A percentile compares a stretch with the other conserved stretches of the same genome.
phyloP scores from a whole-genome alignment of 64 coral and sea anemone genomes.

The Hydrozoanthus tunicans region DNA sequence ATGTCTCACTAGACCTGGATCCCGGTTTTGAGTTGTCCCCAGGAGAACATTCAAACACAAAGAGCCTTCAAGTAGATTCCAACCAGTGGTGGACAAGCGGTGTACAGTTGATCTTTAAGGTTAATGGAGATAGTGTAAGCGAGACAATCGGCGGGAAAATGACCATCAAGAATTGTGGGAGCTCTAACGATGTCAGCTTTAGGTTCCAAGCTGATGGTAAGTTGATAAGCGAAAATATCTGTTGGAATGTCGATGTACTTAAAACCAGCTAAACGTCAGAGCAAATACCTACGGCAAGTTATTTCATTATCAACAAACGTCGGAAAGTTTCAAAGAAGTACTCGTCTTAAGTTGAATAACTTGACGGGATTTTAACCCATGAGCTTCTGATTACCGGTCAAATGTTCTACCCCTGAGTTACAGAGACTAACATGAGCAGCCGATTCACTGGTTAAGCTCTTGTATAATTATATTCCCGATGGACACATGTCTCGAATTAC shows the following conservation, averaged over 20 bases:
- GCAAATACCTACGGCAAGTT: too few relatives aligned
- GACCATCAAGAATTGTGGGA: neutral
- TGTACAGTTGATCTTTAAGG: neutral
- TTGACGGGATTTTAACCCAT: too few relatives aligned
- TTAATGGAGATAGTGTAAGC: neutral
- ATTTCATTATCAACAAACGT: too few relatives aligned
- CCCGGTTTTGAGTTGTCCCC: slow-evolving; percentile 23
- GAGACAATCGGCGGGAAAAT: slow-evolving; percentile 28
- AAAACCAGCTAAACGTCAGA: too few relatives aligned
- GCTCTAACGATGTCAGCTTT: neutral
- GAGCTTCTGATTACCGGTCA: too few relatives aligned
- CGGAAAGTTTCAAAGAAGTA: too few relatives aligned
- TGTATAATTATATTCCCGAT: too few relatives aligned
- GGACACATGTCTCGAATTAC: too few relatives aligned
- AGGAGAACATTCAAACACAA: neutral
- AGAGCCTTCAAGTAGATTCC: slow-evolving; percentile 4
- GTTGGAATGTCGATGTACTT: neutral
- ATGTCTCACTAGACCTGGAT: slow-evolving; percentile 18
- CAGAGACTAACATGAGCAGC: too few relatives aligned
- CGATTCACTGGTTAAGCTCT: too few relatives aligned
- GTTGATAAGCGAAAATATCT: neutral
- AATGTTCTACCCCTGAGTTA: too few relatives aligned
- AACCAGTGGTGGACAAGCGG: slow-evolving; percentile 13
- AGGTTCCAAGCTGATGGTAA: slow-evolving; percentile 17
- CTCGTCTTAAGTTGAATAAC: too few relatives aligned